Percentiles rank a stretch among this genome's conserved stretches.
phyloP scores from a whole-genome alignment of 2,797 vertebrate genomes.

The Pseudomugil gertrudae region DNA sequence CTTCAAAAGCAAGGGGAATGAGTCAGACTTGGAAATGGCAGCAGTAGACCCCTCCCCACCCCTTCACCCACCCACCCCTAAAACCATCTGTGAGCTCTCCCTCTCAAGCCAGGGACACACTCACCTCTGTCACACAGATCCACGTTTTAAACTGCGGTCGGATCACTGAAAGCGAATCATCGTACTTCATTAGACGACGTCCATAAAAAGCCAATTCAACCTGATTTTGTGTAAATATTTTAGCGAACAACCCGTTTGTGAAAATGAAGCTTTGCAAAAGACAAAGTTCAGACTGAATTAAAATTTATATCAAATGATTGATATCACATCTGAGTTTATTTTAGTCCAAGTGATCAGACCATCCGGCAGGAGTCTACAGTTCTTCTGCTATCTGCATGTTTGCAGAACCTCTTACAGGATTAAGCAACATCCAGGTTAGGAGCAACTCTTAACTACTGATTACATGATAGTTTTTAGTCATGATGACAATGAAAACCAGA shows the following conservation, averaged over 20 bases:
- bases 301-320: too few species aligned
- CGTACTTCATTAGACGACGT: background rate
- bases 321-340: background rate
- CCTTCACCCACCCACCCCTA: conserved; percentile 14
- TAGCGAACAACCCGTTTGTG: background rate
- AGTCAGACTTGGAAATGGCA: conserved; percentile 53
- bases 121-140: conserved; percentile 71
- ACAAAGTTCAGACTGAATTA: background rate
- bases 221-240: background rate
- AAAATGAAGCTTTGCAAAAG: background rate
- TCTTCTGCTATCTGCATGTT: background rate
- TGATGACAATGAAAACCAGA: background rate
- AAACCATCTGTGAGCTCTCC: conserved; percentile 68
- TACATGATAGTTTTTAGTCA: too few species aligned
- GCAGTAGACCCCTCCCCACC: conserved; percentile 19
- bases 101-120: conserved; percentile 41
- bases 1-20: conserved; percentile 55
- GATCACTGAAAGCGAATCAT: background rate
- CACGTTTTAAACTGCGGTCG: conserved; percentile 23
- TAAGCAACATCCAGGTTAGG: background rate
- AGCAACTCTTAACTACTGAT: background rate
- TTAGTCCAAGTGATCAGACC: background rate
- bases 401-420: background rate
- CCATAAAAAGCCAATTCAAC: background rate
- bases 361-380: background rate